phyloP scores from a whole-genome alignment of 2,888 invertebrate genomes.

The Agriopis marginaria region DNA sequence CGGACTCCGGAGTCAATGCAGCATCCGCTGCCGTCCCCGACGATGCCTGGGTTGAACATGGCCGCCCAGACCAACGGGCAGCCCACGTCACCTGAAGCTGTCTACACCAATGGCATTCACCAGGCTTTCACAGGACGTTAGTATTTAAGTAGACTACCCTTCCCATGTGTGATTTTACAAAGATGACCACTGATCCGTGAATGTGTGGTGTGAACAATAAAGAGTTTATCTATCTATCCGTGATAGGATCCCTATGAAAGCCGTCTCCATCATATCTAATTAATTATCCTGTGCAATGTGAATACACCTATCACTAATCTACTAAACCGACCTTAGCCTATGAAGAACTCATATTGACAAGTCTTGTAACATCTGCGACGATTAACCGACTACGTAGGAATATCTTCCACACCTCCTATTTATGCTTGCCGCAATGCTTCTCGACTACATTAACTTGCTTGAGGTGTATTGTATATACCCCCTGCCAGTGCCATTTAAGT shows the following conservation, averaged over 20 bases:
- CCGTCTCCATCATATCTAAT: constrained; percentile 14
- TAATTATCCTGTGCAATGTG: constrained; percentile 6
- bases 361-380: neutral
- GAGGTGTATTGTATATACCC: neutral
- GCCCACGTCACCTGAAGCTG: constrained; percentile 93
- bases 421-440: constrained; percentile 22
- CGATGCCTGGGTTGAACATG: constrained; percentile 98
- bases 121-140: constrained; percentile 96
- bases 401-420: neutral
- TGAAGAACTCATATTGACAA: neutral
- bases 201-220: too few relatives aligned
- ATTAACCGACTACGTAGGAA: neutral
- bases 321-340: neutral
- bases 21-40: constrained; percentile 94
- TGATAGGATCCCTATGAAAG: constrained; percentile 3
- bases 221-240: too few relatives aligned
- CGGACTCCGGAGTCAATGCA: constrained; percentile 34
- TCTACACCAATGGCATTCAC: constrained; percentile 97
- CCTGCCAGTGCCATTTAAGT: neutral
- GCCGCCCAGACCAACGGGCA: constrained; percentile 97
- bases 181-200: neutral
- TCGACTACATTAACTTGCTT: neutral
- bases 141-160: constrained; percentile 71
- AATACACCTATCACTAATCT: constrained; percentile 2
- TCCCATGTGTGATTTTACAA: neutral